Evolutionary conservation across 2,113 vertebrate species (phyloP), one percentile per base, ranked within the genome.

Genomic region (Excalfactoria chinensis): DNA sequence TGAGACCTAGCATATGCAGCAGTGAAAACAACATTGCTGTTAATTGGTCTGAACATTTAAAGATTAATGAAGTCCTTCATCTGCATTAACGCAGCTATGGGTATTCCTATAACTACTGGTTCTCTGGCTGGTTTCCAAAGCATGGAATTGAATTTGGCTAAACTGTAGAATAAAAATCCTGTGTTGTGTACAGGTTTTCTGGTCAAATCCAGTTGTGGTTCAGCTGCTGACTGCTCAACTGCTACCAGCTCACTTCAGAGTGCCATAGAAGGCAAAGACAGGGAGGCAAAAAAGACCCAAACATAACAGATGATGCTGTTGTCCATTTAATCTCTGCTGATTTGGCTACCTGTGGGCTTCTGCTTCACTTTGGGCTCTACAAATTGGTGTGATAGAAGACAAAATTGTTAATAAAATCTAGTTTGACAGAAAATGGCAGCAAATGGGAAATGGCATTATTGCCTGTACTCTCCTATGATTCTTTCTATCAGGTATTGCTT

Each of bases 301-400:
- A 17, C 9, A 5, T 32, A 63, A 74, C 74, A 93, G 84, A 85
- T 94, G 86, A 9, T 90, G 12, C 43, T 13, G 7, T 74, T 70
- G 59, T 74, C 43, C 84, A 82, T 77, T 88, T 77, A 93, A 86
- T 90, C 23, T 7, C 91, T 86, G 71, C 74, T 81, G 70, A 22
- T 89, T 76, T 82, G 75, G 40, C 34, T 85, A 51, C 74, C 56
- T 82, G 25, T 82, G 70, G 48, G 55, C 53, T 92, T 86, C 26
- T 13, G 12, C 43, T 89, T 48, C 55, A 12, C n/a, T 28, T 13
- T 34, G 23, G 9, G 51, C 11, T 86, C 23, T 53, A 4, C 44
- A 72, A 93, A n/a, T 21, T 74, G 13, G 21, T 72, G 30, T 51
- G 55, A 35, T 77, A 48, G 59, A 46, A 88, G 68, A 67, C 15